A percentile compares a stretch with the other conserved stretches of the same genome.
phyloP scores from a whole-genome alignment of 1,140 invertebrate species.

The Drosophila nebulosa region DNA sequence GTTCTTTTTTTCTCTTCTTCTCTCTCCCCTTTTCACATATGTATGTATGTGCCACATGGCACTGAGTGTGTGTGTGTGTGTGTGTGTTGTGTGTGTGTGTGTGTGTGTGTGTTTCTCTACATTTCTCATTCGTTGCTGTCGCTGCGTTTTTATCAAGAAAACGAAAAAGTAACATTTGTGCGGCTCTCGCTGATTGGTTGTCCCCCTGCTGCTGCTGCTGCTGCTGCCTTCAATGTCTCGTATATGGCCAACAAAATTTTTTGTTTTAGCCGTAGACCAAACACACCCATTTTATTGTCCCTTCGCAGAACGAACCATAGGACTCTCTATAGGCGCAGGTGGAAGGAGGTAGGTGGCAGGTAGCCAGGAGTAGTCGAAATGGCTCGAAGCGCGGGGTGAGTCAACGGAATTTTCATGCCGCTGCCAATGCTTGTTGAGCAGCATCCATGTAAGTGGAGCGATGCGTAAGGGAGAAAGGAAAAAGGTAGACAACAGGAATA shows the following conservation, averaged over 20 bases:
- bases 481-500: neutral
- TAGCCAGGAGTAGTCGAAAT: no score
- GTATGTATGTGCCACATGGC: conserved; percentile 13
- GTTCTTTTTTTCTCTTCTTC: conserved; percentile 28
- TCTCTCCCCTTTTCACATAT: neutral
- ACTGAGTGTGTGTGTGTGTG: conserved; percentile 24
- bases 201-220: conserved; percentile 16
- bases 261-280: conserved; percentile 69
- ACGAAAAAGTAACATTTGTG: conserved; percentile 67
- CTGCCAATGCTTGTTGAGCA: neutral
- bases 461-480: neutral
- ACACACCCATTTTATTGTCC: conserved; percentile 74
- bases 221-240: conserved; percentile 22
- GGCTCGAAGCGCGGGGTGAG: neutral
- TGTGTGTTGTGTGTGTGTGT: conserved; percentile 28
- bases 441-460: neutral
- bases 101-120: conserved; percentile 52
- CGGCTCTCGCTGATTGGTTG: conserved; percentile 67
- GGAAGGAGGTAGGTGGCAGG: neutral
- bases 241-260: conserved; percentile 48
- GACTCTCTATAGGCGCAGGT: neutral
- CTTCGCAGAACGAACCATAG: conserved; percentile 1
- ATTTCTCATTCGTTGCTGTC: conserved; percentile 70
- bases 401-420: neutral
- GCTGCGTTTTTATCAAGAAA: conserved; percentile 66